phyloP scores from a whole-genome alignment of 2,113 vertebrate species.

The Hemichromis elongatus region DNA sequence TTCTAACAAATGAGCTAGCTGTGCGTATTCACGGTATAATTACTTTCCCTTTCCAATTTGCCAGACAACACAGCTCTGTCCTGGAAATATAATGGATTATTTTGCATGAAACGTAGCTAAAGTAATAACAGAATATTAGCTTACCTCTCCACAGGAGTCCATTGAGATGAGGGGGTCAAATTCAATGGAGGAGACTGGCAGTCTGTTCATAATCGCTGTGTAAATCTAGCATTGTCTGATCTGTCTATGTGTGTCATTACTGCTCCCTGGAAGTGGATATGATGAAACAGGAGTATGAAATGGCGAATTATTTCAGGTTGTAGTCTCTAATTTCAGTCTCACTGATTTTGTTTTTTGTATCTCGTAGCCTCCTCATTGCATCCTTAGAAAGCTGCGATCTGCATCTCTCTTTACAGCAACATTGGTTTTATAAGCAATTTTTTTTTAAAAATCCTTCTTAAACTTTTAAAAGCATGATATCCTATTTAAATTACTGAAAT shows the following conservation, averaged over 20 bases:
- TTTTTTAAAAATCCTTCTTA: neutral
- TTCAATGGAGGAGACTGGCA: slow-evolving; percentile 8
- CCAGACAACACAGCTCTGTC: slow-evolving; percentile 39
- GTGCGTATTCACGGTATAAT: slow-evolving; percentile 29
- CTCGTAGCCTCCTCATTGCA: neutral
- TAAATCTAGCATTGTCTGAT: slow-evolving; percentile 7
- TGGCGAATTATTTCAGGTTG: neutral
- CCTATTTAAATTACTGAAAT: neutral
- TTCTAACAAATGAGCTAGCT: slow-evolving; percentile 40
- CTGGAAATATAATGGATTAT: slow-evolving; percentile 39
- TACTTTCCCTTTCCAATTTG: slow-evolving; percentile 46
- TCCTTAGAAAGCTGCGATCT: neutral
- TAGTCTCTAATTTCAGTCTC: neutral
- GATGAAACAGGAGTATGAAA: neutral
- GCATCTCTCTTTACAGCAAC: neutral
- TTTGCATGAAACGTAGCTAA: slow-evolving; percentile 47
- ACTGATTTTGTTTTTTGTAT: neutral
- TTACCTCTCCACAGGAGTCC: slow-evolving; percentile 35
- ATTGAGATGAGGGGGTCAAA: slow-evolving; percentile 36
- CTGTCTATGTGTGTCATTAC: slow-evolving; percentile 1
- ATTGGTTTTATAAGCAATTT: neutral
- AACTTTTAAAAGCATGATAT: neutral
- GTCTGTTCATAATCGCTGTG: slow-evolving; percentile 10
- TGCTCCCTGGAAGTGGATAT: slow-evolving; percentile 3
- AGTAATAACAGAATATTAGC: slow-evolving; percentile 61